These are phyloP conservation scores for Oreocharis arfaki DNA, from an alignment of 2,113 vertebrate genomes.

Conservation along the genomic window DNA sequence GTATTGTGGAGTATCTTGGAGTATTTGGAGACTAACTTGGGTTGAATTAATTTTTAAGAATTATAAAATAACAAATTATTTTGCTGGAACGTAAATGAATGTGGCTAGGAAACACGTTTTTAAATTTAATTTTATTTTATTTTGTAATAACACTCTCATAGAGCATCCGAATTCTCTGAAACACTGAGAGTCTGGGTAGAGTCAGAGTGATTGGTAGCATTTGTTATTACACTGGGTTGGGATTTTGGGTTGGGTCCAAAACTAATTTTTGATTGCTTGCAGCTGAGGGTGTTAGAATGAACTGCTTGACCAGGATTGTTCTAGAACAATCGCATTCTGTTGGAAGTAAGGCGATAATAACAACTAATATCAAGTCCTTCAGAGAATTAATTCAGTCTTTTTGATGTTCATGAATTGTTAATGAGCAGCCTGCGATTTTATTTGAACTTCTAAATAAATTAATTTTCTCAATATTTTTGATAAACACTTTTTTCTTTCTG, in stretches of 20 bases:
- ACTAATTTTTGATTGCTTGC: conserved; percentile 13
- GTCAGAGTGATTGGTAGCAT: background rate
- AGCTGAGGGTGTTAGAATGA: conserved; percentile 39
- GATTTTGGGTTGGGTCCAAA: conserved; percentile 38
- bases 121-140: background rate
- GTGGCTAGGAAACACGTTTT: background rate
- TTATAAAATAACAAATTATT: background rate
- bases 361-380: conserved; percentile 6
- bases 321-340: background rate
- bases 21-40: background rate
- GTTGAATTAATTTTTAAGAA: background rate
- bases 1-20: background rate
- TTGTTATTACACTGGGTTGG: background rate
- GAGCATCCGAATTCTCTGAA: background rate
- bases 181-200: background rate
- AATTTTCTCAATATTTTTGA: conserved; percentile 34
- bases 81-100: background rate
- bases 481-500: background rate
- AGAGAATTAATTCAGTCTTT: conserved; percentile 12
- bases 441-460: conserved; percentile 46
- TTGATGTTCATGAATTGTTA: conserved; percentile 16
- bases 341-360: conserved; percentile 38
- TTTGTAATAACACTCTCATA: background rate
- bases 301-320: conserved; percentile 37
- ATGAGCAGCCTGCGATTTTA: conserved; percentile 5